Conservation (phyloP, 2,113 vertebrate species). For the Hymenochirus boettgeri region DNA sequence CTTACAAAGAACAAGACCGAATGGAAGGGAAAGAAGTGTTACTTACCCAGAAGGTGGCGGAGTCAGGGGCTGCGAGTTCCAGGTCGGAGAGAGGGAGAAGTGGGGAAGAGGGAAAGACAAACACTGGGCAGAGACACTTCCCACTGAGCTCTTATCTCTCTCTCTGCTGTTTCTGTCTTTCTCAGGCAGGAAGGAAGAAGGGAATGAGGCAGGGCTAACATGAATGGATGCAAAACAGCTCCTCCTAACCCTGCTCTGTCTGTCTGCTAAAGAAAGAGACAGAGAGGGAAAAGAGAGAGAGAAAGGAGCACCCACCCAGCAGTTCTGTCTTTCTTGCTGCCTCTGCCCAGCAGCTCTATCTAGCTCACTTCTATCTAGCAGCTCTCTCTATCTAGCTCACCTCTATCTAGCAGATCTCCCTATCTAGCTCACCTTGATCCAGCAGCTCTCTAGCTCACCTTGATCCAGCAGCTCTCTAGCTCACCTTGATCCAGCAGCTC, state of each 20-base stretch:
- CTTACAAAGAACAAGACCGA: neutral
- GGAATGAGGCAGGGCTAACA: constrained; percentile 73
- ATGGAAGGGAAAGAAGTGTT: neutral
- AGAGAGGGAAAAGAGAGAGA: constrained; percentile 45
- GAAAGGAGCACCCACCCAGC: constrained; percentile 21
- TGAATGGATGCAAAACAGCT: constrained; percentile 71
- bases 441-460: too few relatives aligned
- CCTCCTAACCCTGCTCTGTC: constrained; percentile 59
- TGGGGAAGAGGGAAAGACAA: neutral
- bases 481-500: too few relatives aligned
- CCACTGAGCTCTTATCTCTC: constrained; percentile 11
- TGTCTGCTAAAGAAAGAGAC: constrained; percentile 32
- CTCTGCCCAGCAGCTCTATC: too few relatives aligned
- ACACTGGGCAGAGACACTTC: constrained; percentile 12
- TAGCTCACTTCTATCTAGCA: too few relatives aligned
- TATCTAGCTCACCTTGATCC: too few relatives aligned
- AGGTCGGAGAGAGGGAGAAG: constrained; percentile 32
- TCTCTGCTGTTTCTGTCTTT: constrained; percentile 43
- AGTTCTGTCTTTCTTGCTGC: too few relatives aligned
- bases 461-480: too few relatives aligned
- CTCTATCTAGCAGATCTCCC: too few relatives aligned
- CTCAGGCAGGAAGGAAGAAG: constrained; percentile 65
- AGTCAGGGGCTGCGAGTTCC: constrained; percentile 51
- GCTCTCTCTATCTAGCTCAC: too few relatives aligned
- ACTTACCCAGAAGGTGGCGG: constrained; percentile 9